Evolutionary conservation across 2,113 vertebrate species (phyloP), one percentile per base, ranked within the genome.

Genomic region (Sisor rabdophorus): DNA sequence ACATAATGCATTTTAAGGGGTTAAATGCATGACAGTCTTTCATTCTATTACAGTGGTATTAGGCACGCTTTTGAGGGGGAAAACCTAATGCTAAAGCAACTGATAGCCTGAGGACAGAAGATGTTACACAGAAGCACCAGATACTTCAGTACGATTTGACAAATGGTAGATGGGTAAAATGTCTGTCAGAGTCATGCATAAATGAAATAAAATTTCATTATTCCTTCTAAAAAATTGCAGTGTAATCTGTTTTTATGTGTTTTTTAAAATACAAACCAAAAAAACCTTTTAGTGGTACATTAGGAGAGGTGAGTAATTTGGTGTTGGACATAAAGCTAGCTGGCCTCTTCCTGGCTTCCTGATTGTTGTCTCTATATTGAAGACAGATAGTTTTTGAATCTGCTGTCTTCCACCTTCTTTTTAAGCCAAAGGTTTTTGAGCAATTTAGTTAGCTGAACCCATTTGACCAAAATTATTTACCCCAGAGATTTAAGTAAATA

Each of bases 1-100:
- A 36, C 16, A 44, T 78, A 75, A 75, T 55, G 44, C 44, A 71
- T 70, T 76, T 80, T 44, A 76, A 26, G 72, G 60, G n/a, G 61
- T 58, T 56, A 53, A 67, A 36, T 30, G 15, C 11, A n/a, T 40
- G 69, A 55, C 3, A 22, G 11, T 55, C 52, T 55, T 71, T 54
- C 30, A 71, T 52, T 71, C 30, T 32, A 30, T 53, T 17, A 2
- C 2, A 26, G 30, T 55, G 52, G 52, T 55, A 36, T 24, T 55
- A 54, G 32, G 13, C n/a, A n/a, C n/a, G 28, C 50, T 71, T 71
- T 54, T 50, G 11, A 10, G 69, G 19, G 19, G 69, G 32, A 19
- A 54, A n/a, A 71, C 19, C 32, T 10, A 19, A 19, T 32, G 17
- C 13, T 30, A 40, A 71, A 52, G 52, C 55, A 6, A 30, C 28